Percentiles rank a stretch among this genome's conserved stretches.
These are phyloP conservation scores for Grallaria varia DNA, from an alignment of 2,113 vertebrate species.

Conservation along the genomic window DNA sequence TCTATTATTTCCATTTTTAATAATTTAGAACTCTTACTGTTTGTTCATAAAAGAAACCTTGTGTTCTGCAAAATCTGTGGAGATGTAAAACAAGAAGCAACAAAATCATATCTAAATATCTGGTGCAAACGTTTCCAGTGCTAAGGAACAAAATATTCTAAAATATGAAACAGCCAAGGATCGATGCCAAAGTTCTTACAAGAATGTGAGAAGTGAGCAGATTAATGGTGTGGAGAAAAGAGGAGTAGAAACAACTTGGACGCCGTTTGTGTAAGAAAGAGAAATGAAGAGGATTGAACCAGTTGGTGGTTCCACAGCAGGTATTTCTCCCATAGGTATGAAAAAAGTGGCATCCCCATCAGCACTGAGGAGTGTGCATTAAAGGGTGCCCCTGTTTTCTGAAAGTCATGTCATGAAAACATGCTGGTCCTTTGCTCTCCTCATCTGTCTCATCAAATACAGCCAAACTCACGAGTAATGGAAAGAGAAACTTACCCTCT, in stretches of 20 bases:
- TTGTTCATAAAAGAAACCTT: constrained; percentile 36
- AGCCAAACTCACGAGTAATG: background rate
- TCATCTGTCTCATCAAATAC: background rate
- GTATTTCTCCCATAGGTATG: background rate
- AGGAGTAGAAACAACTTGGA: background rate
- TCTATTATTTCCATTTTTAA: constrained; percentile 1
- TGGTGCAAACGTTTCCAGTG: background rate
- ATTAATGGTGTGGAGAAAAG: background rate
- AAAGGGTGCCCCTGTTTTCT: background rate
- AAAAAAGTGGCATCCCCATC: background rate
- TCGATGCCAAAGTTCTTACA: background rate
- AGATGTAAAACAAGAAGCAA: background rate
- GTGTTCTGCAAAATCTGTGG: constrained; percentile 8
- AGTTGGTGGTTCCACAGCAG: background rate
- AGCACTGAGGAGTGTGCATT: background rate
- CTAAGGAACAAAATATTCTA: background rate
- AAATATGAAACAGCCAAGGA: background rate
- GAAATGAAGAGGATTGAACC: background rate
- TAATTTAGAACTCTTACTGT: constrained; percentile 25
- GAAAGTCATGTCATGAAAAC: accelerated
- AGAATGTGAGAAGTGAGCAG: background rate
- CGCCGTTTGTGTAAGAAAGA: background rate
- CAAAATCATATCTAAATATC: background rate
- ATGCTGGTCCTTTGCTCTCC: background rate
- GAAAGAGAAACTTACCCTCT: background rate